Base-by-base conservation (phyloP, 2,888 invertebrate species). In the Drosophila hawaiiensis region DNA sequence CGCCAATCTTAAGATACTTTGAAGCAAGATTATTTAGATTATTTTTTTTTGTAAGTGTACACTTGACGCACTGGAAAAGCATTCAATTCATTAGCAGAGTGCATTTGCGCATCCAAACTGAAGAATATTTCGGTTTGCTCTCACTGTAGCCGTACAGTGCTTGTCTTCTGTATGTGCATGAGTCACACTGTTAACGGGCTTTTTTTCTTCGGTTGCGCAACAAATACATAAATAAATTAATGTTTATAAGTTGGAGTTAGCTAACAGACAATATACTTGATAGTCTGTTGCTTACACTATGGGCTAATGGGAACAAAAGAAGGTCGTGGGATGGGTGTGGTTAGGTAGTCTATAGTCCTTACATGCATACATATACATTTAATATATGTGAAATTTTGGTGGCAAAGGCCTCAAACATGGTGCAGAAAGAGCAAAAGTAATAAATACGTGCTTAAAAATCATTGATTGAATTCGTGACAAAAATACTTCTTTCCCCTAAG, bases 401-500 rank as follows among this genome's bases (percentile, higher is more conserved):
- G 56, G 43, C 37, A 22, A 33, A 56, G 72, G 80, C 73, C 80
- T 68, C 55, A 62, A 65, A 59, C 29, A 59, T 61, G 55, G 29
- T 78, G 69, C 64, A 70, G 77, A 77, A 77, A 73, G 65, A 63
- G 75, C 54, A 86, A 90, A 89, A 86, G 86, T 83, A 89, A 91
- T 91, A 90, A 91, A 91, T 80, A 78, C 63, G 76, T 82, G 80
- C 91, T 91, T 90, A 84, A 87, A 89, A 88, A 83, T 91, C 90
- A 74, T 87, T 89, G 81, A 89, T 89, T 88, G 90, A 89, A 90
- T 84, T 90, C 84, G 91, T 84, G 90, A 88, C 85, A 88, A 73
- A 91, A 89, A 84, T 88, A 81, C 71, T 68, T 62, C 63, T 25
- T n/a, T 22, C 56, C 60, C 60, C 43, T 28, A 39, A 56, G 28